Evolutionary conservation across 2,113 vertebrate species (phyloP).

Genomic region (Hippocampus guttulatus): DNA sequence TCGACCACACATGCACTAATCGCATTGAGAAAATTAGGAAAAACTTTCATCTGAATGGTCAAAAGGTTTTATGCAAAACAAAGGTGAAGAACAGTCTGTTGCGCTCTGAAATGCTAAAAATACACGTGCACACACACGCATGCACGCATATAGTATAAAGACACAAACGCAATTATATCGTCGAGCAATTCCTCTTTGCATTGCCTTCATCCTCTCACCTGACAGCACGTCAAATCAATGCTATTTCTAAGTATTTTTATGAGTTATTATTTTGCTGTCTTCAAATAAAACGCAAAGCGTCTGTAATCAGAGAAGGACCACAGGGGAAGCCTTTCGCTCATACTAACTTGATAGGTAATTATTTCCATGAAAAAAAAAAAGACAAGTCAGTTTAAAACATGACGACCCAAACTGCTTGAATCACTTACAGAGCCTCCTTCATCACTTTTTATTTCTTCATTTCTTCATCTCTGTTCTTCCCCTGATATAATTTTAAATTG

Average conservation of each 20-base stretch:
- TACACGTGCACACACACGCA: too few relatives aligned
- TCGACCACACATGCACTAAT: background rate
- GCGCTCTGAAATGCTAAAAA: too few relatives aligned
- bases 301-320: background rate
- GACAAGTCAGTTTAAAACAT: slow-evolving; percentile 16
- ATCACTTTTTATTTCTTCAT: slow-evolving; percentile 47
- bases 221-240: background rate
- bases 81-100: too few relatives aligned
- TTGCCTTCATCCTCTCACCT: background rate
- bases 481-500: slow-evolving; percentile 54
- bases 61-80: background rate
- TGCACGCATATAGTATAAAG: too few relatives aligned
- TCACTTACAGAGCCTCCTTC: slow-evolving; percentile 32
- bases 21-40: background rate
- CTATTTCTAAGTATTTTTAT: background rate
- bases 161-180: too few relatives aligned
- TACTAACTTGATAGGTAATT: background rate
- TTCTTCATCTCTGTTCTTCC: slow-evolving; percentile 32
- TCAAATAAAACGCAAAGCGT: background rate
- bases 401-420: slow-evolving; percentile 29
- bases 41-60: background rate
- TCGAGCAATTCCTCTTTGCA: too few relatives aligned
- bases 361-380: slow-evolving; percentile 13
- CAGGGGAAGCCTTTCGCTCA: background rate
- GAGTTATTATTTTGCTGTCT: background rate